Percentiles rank a stretch among this genome's conserved stretches.
Conservation (phyloP, 1,140 invertebrate genomes). For the Drosophila funebris region DNA sequence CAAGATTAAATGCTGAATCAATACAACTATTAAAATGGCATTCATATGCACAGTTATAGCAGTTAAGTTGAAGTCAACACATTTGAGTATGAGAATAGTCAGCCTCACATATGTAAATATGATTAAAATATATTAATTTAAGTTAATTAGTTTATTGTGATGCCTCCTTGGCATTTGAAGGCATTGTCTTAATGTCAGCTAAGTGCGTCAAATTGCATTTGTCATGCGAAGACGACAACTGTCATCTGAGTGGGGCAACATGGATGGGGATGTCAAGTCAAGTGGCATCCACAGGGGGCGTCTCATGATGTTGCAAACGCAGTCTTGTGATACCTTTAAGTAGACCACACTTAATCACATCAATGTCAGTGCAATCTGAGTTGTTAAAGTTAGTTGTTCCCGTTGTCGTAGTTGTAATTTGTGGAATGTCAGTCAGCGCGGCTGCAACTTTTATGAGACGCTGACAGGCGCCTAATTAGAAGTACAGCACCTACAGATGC, state of each 20-base stretch:
- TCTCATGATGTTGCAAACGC: constrained; percentile 7
- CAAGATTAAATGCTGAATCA: too few relatives aligned
- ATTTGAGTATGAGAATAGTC: too few relatives aligned
- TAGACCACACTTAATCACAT: constrained; percentile 68
- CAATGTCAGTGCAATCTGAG: constrained; percentile 45
- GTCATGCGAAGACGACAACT: constrained; percentile 56
- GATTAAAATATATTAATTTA: constrained; percentile 7
- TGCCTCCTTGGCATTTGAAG: background rate
- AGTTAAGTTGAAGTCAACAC: too few relatives aligned
- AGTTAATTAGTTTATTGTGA: background rate
- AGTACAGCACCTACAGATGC: constrained; percentile 21
- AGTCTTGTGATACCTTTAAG: constrained; percentile 42
- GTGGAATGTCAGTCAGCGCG: constrained; percentile 55
- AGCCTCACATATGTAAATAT: background rate
- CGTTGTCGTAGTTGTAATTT: constrained; percentile 40
- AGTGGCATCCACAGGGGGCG: constrained; percentile 38
- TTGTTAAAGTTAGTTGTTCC: constrained; percentile 48
- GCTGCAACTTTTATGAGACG: constrained; percentile 68
- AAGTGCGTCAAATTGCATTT: constrained; percentile 62
- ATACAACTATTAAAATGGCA: too few relatives aligned
- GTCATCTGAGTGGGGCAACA: constrained; percentile 35
- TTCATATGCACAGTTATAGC: too few relatives aligned
- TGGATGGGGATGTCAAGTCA: background rate
- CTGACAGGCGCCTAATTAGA: constrained; percentile 71
- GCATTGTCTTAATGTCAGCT: constrained; percentile 7